phyloP scores from a whole-genome alignment of 2,797 vertebrate genomes.

The Schizopygopsis pylzovi region DNA sequence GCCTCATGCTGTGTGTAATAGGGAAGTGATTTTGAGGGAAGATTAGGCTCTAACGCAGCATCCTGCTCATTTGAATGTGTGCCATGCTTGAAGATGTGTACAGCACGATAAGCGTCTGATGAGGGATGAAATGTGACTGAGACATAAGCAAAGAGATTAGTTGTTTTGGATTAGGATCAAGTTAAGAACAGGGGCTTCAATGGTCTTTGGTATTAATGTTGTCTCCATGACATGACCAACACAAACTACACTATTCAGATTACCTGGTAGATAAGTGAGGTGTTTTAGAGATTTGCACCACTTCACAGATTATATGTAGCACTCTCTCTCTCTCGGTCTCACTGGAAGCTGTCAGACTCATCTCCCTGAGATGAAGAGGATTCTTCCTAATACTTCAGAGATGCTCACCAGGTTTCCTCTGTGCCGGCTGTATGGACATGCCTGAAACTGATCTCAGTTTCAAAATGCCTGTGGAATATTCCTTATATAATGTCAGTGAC shows the following conservation, averaged over 20 bases:
- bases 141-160: constrained; percentile 35
- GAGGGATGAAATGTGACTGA: constrained; percentile 44
- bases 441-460: not conserved
- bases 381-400: constrained; percentile 31
- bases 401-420: constrained; percentile 16
- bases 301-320: not conserved
- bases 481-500: not conserved
- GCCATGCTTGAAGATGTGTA: constrained; percentile 53
- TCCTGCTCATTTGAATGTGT: constrained; percentile 53
- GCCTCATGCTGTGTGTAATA: constrained; percentile 64
- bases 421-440: not conserved
- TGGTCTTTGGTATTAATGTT: constrained; percentile 22
- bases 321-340: not conserved
- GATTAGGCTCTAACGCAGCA: constrained; percentile 59
- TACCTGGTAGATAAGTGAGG: not conserved
- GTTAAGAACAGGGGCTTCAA: not conserved
- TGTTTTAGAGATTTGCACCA: not conserved
- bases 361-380: not conserved
- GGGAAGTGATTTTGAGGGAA: constrained; percentile 58
- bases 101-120: constrained; percentile 30
- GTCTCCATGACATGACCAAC: not conserved
- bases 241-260: not conserved
- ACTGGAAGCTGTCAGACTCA: constrained; percentile 5
- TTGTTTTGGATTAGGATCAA: constrained; percentile 33
- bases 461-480: constrained; percentile 21